A percentile compares a stretch with the other conserved stretches of the same genome.
Conservation (phyloP, 2,113 vertebrate genomes). For the Larimichthys polyactis region DNA sequence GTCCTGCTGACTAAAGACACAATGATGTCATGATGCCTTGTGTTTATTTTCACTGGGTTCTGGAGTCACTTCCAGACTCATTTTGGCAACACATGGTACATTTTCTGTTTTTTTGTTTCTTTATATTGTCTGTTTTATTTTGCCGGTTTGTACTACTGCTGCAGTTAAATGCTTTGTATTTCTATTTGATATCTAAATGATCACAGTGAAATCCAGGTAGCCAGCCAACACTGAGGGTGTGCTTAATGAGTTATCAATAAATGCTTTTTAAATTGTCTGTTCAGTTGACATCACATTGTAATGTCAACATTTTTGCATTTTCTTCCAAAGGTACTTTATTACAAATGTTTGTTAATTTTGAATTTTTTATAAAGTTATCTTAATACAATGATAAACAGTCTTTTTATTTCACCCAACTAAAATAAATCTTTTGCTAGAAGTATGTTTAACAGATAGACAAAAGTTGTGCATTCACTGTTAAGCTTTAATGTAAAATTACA, state of each 20-base stretch:
- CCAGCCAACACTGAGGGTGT: neutral
- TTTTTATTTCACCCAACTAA: conserved; percentile 1
- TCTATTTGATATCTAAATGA: conserved; percentile 2
- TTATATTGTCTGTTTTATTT: neutral
- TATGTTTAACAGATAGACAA: too few species aligned
- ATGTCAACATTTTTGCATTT: conserved; percentile 2
- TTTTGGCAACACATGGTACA: conserved; percentile 10
- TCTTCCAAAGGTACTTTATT: neutral
- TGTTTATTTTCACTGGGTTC: conserved; percentile 7
- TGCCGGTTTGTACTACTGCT: conserved; percentile 29
- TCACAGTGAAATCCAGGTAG: conserved; percentile 1
- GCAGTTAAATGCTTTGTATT: conserved; percentile 13
- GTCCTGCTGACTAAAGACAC: neutral
- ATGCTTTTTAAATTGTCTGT: conserved; percentile 34
- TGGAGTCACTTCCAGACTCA: neutral
- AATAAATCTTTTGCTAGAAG: neutral
- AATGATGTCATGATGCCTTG: neutral
- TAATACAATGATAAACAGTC: conserved; percentile 20
- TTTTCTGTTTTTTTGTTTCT: neutral
- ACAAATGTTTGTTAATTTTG: conserved; percentile 23
- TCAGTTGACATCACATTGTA: conserved; percentile 14
- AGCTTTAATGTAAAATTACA: too few species aligned
- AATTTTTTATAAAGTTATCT: conserved; percentile 57
- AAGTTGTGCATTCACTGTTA: too few species aligned
- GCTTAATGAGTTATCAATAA: conserved; percentile 4